Evolutionary conservation across 2,113 vertebrate genomes (phyloP).

Genomic region (Austrofundulus limnaeus): DNA sequence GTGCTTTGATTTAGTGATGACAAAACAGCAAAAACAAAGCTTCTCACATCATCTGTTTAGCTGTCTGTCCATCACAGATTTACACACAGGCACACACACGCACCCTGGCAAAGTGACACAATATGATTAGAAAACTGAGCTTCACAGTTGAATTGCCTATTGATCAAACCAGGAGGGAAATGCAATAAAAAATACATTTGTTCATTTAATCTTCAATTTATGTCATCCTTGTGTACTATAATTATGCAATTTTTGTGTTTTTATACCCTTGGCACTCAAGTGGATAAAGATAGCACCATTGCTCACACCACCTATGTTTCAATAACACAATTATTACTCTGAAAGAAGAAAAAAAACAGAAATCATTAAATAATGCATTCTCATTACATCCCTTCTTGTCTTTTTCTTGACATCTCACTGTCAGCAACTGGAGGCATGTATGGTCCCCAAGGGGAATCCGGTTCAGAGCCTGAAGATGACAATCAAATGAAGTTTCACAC

Average conservation of each 20-base stretch:
- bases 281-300: neutral
- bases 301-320: neutral
- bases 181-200: neutral
- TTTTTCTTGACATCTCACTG: conserved; percentile 9
- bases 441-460: conserved; percentile 86
- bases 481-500: conserved; percentile 93
- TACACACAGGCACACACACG: conserved; percentile 9
- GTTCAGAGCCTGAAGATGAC: conserved; percentile 92
- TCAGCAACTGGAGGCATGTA: conserved; percentile 81
- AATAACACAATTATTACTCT: neutral
- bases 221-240: neutral
- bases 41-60: conserved; percentile 18
- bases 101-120: conserved; percentile 17
- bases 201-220: neutral
- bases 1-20: conserved; percentile 35
- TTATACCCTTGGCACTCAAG: neutral
- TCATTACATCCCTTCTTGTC: conserved; percentile 17
- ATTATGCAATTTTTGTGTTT: neutral
- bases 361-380: conserved; percentile 16
- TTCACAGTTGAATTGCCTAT: conserved; percentile 31
- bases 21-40: conserved; percentile 44
- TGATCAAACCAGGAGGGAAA: conserved; percentile 10
- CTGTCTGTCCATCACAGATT: conserved; percentile 20
- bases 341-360: neutral
- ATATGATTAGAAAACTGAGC: conserved; percentile 42